phyloP scores from a whole-genome alignment of 2,113 vertebrate species.

The Brachyhypopomus gauderio region DNA sequence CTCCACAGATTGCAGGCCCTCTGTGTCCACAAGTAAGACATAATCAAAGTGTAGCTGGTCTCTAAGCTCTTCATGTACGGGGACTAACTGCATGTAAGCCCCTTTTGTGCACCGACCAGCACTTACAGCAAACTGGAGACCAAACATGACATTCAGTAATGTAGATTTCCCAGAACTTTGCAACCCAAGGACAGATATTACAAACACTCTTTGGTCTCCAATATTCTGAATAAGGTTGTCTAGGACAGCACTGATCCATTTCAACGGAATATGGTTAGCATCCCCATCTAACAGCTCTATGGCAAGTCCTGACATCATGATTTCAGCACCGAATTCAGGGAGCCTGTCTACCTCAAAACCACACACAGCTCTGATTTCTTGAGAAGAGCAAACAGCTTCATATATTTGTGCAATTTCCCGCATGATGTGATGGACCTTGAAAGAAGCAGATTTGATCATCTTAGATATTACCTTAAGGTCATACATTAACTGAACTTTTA shows the following conservation, averaged over 20 bases:
- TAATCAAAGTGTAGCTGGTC: slow-evolving; percentile 63
- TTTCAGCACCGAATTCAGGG: slow-evolving; percentile 63
- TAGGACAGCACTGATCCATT: slow-evolving; percentile 72
- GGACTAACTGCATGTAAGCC: slow-evolving; percentile 59
- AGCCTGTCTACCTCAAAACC: neutral
- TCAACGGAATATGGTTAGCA: slow-evolving; percentile 64
- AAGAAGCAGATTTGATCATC: slow-evolving; percentile 46
- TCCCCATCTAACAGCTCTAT: slow-evolving; percentile 73
- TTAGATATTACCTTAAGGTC: slow-evolving; percentile 39
- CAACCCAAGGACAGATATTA: slow-evolving; percentile 67
- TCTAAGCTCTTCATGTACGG: slow-evolving; percentile 35
- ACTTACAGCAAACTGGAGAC: slow-evolving; percentile 70
- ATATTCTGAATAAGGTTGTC: slow-evolving; percentile 58
- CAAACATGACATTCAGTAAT: slow-evolving; percentile 78
- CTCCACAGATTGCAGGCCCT: slow-evolving; percentile 53
- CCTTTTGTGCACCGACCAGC: slow-evolving; percentile 64
- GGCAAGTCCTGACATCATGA: slow-evolving; percentile 69
- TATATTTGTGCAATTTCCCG: slow-evolving; percentile 72
- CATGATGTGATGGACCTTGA: slow-evolving; percentile 72
- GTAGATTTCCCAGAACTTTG: slow-evolving; percentile 77
- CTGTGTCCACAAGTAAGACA: slow-evolving; percentile 54
- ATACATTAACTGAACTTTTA: neutral
- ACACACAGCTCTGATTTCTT: neutral
- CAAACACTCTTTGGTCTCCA: slow-evolving; percentile 62
- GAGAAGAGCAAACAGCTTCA: slow-evolving; percentile 60